Conservation (phyloP, 1,140 invertebrate species). For the Apolygus lucorum region DNA sequence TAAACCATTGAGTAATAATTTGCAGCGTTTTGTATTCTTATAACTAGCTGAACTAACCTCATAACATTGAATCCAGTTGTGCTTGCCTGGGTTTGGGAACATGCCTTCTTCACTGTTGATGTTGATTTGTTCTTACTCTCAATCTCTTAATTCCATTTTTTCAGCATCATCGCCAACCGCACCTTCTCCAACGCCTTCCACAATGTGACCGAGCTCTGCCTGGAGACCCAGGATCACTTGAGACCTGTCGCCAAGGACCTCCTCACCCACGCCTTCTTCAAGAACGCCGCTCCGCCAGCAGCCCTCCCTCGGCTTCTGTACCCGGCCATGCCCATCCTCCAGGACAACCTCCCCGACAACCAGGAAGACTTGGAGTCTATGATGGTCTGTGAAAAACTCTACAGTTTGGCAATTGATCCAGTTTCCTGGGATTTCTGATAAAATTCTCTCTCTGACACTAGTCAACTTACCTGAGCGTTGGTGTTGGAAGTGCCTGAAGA, state of each 20-base stretch:
- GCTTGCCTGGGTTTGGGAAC: no score
- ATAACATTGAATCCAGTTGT: no score
- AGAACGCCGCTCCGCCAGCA: conserved; percentile 40
- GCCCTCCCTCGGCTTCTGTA: conserved; percentile 25
- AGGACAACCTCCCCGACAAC: conserved; percentile 31
- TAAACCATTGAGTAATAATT: no score
- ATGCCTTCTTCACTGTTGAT: no score
- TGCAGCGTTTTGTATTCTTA: no score
- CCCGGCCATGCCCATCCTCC: conserved; percentile 30
- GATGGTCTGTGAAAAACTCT: conserved; percentile 25
- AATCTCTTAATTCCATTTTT: no score
- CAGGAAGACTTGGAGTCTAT: conserved; percentile 22
- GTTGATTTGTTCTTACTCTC: no score
- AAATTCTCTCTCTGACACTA: no score
- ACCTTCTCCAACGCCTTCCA: conserved; percentile 66
- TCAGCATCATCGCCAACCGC: conserved; percentile 40
- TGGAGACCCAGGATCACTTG: conserved; percentile 52
- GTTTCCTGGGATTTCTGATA: conserved; percentile 32
- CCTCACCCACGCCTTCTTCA: conserved; percentile 66
- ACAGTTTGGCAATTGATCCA: conserved; percentile 26
- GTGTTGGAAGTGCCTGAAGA: no score
- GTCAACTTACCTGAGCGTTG: no score
- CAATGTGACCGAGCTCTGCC: conserved; percentile 59
- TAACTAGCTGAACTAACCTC: no score
- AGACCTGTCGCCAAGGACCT: conserved; percentile 56